phyloP scores from a whole-genome alignment of 92 coral and sea anemone species.

The Pocillopora meandrina region DNA sequence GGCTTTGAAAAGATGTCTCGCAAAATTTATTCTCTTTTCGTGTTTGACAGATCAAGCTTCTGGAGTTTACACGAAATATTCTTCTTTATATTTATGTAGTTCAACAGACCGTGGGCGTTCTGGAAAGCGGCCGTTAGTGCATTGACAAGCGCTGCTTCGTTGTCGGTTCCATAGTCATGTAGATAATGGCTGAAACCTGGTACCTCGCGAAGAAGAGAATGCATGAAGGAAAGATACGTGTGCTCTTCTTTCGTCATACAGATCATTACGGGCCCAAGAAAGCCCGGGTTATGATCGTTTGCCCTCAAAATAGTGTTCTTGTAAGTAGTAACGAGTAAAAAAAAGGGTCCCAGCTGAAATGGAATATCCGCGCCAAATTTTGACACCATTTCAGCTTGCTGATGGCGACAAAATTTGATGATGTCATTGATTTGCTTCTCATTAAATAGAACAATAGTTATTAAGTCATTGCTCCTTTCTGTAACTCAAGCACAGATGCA shows the following conservation, averaged over 20 bases:
- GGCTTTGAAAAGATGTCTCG: constrained; percentile 41
- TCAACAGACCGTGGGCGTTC: constrained; percentile 14
- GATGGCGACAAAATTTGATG: constrained; percentile 28
- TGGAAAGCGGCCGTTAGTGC: constrained; percentile 47
- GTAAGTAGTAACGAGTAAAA: constrained; percentile 41
- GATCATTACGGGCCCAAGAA: constrained; percentile 48
- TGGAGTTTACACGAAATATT: constrained; percentile 29
- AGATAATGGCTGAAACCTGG: constrained; percentile 46
- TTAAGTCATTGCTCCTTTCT: constrained; percentile 39
- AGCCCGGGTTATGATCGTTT: constrained; percentile 38
- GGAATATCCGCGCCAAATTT: constrained; percentile 40
- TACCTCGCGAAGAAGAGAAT: constrained; percentile 39
- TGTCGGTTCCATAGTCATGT: constrained; percentile 56
- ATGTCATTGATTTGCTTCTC: constrained; percentile 35
- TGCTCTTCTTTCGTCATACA: constrained; percentile 52
- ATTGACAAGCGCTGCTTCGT: constrained; percentile 45
- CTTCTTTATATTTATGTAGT: constrained; percentile 38
- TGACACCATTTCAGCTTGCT: constrained; percentile 28
- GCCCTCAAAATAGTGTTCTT: constrained; percentile 42
- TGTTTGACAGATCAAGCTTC: constrained; percentile 30
- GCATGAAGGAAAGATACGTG: constrained; percentile 44
- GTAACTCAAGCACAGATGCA: constrained; percentile 29
- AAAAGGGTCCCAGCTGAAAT: constrained; percentile 51
- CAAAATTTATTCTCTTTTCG: constrained; percentile 21
- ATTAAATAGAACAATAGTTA: constrained; percentile 28